A percentile compares a stretch with the other conserved stretches of the same genome.
These are phyloP conservation scores for Trichoplusia ni DNA, from an alignment of 1,140 invertebrate genomes.

Conservation along the genomic window DNA sequence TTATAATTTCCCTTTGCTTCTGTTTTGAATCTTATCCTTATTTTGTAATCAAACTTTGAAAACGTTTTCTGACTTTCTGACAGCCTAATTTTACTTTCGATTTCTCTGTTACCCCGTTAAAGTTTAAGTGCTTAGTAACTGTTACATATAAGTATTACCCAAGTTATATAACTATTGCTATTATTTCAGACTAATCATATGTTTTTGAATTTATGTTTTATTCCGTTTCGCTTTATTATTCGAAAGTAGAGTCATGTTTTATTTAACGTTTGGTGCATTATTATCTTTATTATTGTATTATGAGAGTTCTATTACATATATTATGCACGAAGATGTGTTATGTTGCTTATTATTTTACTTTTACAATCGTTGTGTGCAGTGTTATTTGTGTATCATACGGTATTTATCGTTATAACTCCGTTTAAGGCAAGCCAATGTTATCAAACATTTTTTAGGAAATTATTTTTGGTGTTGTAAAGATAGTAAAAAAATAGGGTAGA, in stretches of 20 bases:
- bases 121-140: no score
- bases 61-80: no score
- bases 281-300: conserved; percentile 11
- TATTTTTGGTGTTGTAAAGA: no score
- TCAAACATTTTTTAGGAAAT: no score
- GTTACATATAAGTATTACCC: no score
- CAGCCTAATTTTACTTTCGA: no score
- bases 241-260: conserved; percentile 5
- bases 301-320: conserved; percentile 4
- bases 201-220: neutral
- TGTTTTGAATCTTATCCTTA: no score
- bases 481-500: no score
- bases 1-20: neutral
- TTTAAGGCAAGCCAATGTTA: neutral
- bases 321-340: conserved; percentile 1
- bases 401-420: neutral
- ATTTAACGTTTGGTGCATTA: neutral
- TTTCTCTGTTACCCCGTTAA: no score
- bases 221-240: neutral
- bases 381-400: neutral
- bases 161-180: no score
- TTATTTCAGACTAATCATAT: no score
- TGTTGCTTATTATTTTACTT: neutral
- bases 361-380: neutral
- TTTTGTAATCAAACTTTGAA: no score